Evolutionary conservation across 1,140 invertebrate genomes (phyloP), one percentile per base, ranked within the genome.

Genomic region (Dinothrombium tinctorium): DNA sequence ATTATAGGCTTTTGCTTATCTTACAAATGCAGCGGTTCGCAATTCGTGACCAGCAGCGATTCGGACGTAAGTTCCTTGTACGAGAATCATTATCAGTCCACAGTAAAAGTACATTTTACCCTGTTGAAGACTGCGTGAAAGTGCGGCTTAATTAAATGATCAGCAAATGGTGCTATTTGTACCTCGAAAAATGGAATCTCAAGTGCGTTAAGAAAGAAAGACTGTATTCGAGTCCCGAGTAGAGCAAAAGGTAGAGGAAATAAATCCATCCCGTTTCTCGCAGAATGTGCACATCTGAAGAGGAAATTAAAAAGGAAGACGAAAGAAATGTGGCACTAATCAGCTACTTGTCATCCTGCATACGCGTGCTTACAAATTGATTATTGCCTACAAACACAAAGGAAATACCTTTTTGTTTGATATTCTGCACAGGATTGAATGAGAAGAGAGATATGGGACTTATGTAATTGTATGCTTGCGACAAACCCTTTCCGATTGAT

Each of bases 171-270:
- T n/a, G 7, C 3, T 28, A 21, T 37, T 2, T 12, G 24, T 51
- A 64, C 63, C 60, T 65, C 23, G 73, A 75, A 55, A 86, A 96
- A 24, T 73, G 63, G 55, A 96, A 94, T 32, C 76, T 70, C 49
- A 86, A 73, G 63, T 95, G 86, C 33, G 84, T 92, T 22, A 98
- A 64, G 60, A 98, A 99, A 28, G 87, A 92, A 22, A 99, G 62
- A 2, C 90, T 96, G 55, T 95, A 98, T 60, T 99, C 92, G 25
- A 98, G 62, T 1, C 89, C 90, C 41, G 89, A 94, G 56, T 94
- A 99, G 19, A 96, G 65, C 54, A 98, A 90, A 29, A 99, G 63
- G 59, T 92, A 98, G 1, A 90, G 55, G 56, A 98, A 96, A 59
- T 95, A 95, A 17, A 84, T 71, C 24, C 67, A 49, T 38, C 89